These are phyloP conservation scores for Noctilio leporinus DNA, from an alignment of 2,113 vertebrate genomes.

Conservation along the genomic window DNA sequence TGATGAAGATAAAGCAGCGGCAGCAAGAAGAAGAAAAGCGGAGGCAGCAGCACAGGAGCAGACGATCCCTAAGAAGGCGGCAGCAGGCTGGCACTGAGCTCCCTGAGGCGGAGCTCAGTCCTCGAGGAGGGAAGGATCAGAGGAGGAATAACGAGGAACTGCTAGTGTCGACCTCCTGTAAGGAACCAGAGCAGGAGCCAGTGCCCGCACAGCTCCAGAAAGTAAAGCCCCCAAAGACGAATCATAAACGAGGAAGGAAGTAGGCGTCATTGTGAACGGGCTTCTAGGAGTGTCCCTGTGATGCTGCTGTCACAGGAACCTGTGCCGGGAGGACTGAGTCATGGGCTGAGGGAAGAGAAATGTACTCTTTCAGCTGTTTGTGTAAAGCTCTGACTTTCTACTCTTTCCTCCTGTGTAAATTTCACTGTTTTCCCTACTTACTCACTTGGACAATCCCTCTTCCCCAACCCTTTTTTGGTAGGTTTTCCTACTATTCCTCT, in stretches of 20 bases:
- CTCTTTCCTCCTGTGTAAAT: slow-evolving; percentile 47
- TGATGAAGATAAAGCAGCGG: slow-evolving; percentile 86
- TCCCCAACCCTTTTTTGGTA: slow-evolving; percentile 2
- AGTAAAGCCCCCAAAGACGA: slow-evolving; percentile 51
- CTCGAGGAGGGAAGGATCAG: slow-evolving; percentile 67
- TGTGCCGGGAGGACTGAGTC: slow-evolving; percentile 27
- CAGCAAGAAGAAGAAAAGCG: slow-evolving; percentile 77
- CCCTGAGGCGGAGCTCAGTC: slow-evolving; percentile 59
- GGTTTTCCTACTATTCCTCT: slow-evolving; percentile 32
- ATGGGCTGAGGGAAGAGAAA: not conserved
- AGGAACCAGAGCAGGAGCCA: slow-evolving; percentile 56
- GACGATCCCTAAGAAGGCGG: slow-evolving; percentile 56
- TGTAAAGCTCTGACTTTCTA: slow-evolving; percentile 26
- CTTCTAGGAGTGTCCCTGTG: not conserved
- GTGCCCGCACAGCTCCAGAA: slow-evolving; percentile 51
- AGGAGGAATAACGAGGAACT: slow-evolving; percentile 39
- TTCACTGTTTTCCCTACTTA: slow-evolving; percentile 52
- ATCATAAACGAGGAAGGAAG: slow-evolving; percentile 66
- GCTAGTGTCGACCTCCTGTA: slow-evolving; percentile 37
- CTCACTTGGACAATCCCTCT: not conserved
- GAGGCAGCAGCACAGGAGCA: slow-evolving; percentile 64
- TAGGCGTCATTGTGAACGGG: slow-evolving; percentile 15
- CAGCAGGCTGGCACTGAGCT: slow-evolving; percentile 42
- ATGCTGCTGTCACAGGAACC: not conserved
- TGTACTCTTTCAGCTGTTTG: slow-evolving; percentile 19